These are phyloP conservation scores for Eudyptes chrysolophus DNA, from an alignment of 2,113 vertebrate genomes.

Conservation along the genomic window DNA sequence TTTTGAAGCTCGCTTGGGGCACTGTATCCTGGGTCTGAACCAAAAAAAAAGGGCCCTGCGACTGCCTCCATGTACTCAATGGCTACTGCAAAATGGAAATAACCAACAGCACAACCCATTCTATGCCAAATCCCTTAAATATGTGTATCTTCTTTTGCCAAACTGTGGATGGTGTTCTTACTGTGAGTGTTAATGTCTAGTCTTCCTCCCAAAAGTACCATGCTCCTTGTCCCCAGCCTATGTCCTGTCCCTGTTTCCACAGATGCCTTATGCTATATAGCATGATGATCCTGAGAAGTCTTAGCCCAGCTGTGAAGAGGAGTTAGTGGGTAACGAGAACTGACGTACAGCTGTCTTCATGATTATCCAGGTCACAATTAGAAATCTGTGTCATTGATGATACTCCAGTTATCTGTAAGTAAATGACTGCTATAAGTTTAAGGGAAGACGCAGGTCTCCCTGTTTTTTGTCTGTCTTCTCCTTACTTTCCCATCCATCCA, in stretches of 20 bases:
- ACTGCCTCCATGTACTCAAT: background rate
- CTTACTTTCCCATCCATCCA: background rate
- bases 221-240: background rate
- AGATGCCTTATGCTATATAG: background rate
- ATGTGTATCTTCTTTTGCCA: background rate
- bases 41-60: background rate
- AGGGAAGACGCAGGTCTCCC: background rate
- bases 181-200: background rate
- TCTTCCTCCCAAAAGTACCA: background rate
- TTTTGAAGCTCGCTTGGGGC: rapidly evolving
- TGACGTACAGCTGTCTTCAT: background rate
- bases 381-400: background rate
- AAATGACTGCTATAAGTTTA: background rate
- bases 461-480: background rate
- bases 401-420: background rate
- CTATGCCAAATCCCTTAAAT: background rate
- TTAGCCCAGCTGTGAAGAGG: background rate
- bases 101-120: background rate
- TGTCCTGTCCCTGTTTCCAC: background rate
- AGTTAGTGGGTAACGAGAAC: background rate
- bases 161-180: background rate
- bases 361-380: background rate
- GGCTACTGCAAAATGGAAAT: background rate
- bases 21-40: background rate
- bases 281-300: background rate